These are phyloP conservation scores for Crax fasciolata DNA, from an alignment of 2,797 vertebrate genomes.

Conservation along the genomic window DNA sequence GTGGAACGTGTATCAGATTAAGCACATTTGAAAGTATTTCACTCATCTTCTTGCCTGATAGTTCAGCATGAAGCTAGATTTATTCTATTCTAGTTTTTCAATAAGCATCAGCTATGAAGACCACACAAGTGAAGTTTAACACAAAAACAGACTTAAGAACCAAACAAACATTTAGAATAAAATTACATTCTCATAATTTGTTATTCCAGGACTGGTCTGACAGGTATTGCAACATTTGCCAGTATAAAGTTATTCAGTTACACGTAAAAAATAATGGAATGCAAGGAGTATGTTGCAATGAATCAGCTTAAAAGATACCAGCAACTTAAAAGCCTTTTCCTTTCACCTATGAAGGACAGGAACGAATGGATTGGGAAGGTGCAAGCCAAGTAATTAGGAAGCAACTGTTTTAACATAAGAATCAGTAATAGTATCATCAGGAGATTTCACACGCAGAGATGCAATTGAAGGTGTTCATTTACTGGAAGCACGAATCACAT, in stretches of 20 bases:
- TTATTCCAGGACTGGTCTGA: slow-evolving; percentile 67
- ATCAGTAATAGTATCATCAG: not conserved
- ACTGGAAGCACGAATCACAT: not conserved
- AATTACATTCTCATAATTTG: slow-evolving; percentile 61
- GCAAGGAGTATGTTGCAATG: slow-evolving; percentile 54
- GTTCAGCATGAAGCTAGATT: not conserved
- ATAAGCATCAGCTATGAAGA: slow-evolving; percentile 5
- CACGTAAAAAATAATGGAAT: slow-evolving; percentile 69
- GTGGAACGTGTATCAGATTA: slow-evolving; percentile 32
- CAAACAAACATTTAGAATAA: slow-evolving; percentile 62
- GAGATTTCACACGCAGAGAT: not conserved
- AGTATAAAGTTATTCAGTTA: slow-evolving; percentile 73
- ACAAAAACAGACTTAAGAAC: slow-evolving; percentile 25
- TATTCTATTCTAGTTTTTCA: slow-evolving; percentile 7
- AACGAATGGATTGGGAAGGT: not conserved
- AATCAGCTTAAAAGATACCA: slow-evolving; percentile 24
- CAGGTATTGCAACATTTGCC: slow-evolving; percentile 64
- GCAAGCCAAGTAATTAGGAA: not conserved
- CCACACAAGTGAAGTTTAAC: slow-evolving; percentile 50
- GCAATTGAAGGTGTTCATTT: not conserved
- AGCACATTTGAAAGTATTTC: slow-evolving; percentile 35
- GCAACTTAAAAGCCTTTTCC: not conserved
- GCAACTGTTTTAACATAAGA: not conserved
- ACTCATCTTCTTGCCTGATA: not conserved
- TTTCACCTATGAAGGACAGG: slow-evolving; percentile 54